These are phyloP conservation scores for Pogonocichla stellata DNA, from an alignment of 2,113 vertebrate species.

Conservation along the genomic window DNA sequence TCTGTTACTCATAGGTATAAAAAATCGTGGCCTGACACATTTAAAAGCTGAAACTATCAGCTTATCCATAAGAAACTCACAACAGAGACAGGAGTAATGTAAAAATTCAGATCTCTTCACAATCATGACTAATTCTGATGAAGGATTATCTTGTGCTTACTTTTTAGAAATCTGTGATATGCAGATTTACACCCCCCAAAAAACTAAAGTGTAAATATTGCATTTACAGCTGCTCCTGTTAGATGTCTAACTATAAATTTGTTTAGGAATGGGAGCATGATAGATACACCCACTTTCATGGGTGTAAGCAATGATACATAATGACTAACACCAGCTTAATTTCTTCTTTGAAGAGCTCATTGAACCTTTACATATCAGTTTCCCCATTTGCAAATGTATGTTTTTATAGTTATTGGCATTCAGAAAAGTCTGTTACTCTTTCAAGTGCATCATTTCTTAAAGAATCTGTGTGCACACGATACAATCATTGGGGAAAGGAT, in stretches of 20 bases:
- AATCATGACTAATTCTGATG: neutral
- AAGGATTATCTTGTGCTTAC: neutral
- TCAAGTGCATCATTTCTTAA: neutral
- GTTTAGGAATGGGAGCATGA: neutral
- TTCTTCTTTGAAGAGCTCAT: constrained; percentile 1
- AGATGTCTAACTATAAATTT: neutral
- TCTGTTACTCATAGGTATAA: neutral
- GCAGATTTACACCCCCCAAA: neutral
- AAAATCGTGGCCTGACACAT: neutral
- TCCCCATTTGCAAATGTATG: neutral
- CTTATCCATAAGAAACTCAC: neutral
- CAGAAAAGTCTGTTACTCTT: neutral
- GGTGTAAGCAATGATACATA: neutral
- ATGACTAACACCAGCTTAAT: neutral
- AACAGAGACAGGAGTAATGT: neutral
- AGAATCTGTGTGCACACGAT: rapidly evolving
- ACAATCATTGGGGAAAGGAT: neutral
- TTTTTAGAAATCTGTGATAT: neutral
- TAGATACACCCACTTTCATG: neutral
- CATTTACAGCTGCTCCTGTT: constrained; percentile 19
- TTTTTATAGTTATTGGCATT: neutral
- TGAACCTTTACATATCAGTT: neutral
- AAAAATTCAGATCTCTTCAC: neutral
- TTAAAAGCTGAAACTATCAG: neutral
- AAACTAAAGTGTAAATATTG: constrained; percentile 6